These are phyloP conservation scores for Lasioglossum lativentre DNA, from an alignment of 2,888 invertebrate species.

Conservation along the genomic window DNA sequence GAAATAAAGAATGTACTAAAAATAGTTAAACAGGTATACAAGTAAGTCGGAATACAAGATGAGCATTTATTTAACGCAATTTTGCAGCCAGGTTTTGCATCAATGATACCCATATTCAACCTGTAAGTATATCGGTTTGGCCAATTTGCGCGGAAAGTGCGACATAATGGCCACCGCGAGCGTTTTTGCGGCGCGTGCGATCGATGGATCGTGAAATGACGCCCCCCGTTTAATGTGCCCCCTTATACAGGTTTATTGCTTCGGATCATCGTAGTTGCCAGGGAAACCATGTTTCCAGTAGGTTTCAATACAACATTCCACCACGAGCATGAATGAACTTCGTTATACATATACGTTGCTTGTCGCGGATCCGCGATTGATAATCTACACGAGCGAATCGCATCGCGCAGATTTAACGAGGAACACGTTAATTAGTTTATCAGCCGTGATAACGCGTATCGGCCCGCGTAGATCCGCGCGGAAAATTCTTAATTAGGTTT, in stretches of 20 bases:
- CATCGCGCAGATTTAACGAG: background rate
- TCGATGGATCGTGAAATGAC: slow-evolving; percentile 37
- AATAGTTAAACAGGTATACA: background rate
- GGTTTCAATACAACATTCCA: slow-evolving; percentile 23
- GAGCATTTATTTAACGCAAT: no score
- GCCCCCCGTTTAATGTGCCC: slow-evolving; percentile 9
- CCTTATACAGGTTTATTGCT: slow-evolving; percentile 44
- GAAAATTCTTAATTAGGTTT: slow-evolving; percentile 20
- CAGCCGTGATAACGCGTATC: background rate
- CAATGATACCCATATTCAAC: background rate
- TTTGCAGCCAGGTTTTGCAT: background rate
- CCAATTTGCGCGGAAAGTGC: background rate
- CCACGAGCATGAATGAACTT: slow-evolving; percentile 40
- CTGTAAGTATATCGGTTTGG: background rate
- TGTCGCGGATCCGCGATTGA: background rate
- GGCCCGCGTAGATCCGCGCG: background rate
- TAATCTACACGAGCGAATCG: background rate
- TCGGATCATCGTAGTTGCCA: slow-evolving; percentile 28
- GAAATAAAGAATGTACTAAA: background rate
- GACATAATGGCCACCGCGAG: background rate
- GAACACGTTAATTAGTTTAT: slow-evolving; percentile 45
- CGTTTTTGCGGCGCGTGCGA: background rate
- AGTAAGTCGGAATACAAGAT: background rate
- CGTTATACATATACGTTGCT: slow-evolving; percentile 49
- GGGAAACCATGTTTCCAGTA: slow-evolving; percentile 49